Percentiles rank a stretch among this genome's conserved stretches.
phyloP scores from a whole-genome alignment of 2,113 vertebrate genomes.

The Pomatostomus ruficeps region DNA sequence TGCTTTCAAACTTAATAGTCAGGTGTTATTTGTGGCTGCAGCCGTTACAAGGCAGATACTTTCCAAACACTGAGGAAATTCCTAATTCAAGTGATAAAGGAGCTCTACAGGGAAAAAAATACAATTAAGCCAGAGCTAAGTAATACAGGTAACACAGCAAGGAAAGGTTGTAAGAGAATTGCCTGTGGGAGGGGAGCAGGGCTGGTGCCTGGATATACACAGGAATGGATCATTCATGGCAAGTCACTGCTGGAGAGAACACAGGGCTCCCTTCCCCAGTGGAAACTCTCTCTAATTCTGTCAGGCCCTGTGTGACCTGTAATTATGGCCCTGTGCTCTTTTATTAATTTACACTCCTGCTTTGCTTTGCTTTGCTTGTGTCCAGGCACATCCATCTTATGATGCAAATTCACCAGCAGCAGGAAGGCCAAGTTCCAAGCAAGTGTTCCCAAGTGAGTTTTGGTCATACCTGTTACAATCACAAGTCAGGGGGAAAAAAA shows the following conservation, averaged over 20 bases:
- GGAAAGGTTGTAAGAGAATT: background rate
- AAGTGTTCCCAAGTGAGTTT: background rate
- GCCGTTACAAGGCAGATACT: background rate
- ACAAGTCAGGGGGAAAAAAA: background rate
- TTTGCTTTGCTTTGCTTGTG: background rate
- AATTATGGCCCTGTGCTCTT: background rate
- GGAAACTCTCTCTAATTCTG: background rate
- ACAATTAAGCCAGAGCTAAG: background rate
- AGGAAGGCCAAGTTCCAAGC: background rate
- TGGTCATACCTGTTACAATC: background rate
- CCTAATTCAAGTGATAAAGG: background rate
- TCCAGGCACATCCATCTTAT: background rate
- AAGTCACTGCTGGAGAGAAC: background rate
- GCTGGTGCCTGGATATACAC: background rate
- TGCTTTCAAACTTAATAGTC: background rate
- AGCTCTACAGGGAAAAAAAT: background rate
- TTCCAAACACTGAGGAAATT: background rate
- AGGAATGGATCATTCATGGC: accelerated
- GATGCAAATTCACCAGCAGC: background rate
- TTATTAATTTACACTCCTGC: background rate
- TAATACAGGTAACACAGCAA: background rate
- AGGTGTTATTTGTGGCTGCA: background rate
- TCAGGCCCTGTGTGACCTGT: background rate
- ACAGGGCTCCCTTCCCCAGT: background rate
- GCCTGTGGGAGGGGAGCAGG: background rate